These are phyloP conservation scores for Lepus timidus DNA, from an alignment of 2,113 vertebrate species.

Conservation along the genomic window DNA sequence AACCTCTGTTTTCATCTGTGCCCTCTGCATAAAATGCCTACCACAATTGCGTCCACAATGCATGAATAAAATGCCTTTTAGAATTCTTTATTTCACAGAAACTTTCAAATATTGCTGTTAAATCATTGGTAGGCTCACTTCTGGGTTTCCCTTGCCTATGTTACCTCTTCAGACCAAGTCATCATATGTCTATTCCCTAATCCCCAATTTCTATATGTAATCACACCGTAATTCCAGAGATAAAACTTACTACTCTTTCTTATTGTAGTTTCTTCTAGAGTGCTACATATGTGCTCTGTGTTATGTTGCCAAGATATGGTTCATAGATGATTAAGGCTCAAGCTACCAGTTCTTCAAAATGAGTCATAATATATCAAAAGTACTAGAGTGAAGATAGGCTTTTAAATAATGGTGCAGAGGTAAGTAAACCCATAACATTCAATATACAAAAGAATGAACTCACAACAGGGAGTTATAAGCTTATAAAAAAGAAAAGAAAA, in stretches of 20 bases:
- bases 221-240: background rate
- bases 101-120: slow-evolving; percentile 18
- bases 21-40: background rate
- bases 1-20: background rate
- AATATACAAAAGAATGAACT: background rate
- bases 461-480: background rate
- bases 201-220: background rate
- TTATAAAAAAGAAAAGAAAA: background rate
- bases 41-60: background rate
- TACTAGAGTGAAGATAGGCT: background rate
- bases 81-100: slow-evolving; percentile 11
- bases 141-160: background rate
- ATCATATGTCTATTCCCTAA: background rate
- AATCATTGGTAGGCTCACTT: background rate
- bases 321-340: slow-evolving; percentile 18
- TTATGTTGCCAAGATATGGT: background rate
- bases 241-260: background rate
- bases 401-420: background rate
- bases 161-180: background rate
- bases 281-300: background rate
- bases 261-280: background rate
- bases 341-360: background rate
- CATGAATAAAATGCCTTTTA: background rate
- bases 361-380: background rate
- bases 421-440: background rate